A percentile compares a stretch with the other conserved stretches of the same genome.
Conservation (phyloP, 2,797 vertebrate genomes). For the Chiloscyllium punctatum region DNA sequence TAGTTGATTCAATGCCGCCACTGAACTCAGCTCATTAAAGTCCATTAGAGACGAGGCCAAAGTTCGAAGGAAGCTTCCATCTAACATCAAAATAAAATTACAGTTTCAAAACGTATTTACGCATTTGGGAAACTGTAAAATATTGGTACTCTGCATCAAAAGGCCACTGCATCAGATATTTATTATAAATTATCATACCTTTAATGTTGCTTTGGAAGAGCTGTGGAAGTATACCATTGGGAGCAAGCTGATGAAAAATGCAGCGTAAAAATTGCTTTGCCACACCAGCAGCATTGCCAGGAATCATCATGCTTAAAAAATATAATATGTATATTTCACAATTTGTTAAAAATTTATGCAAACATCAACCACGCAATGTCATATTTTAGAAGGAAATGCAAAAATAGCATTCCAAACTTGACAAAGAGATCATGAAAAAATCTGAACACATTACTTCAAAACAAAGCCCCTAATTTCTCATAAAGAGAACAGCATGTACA, state of each 20-base stretch:
- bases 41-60: conserved; percentile 86
- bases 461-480: not conserved
- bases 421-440: not conserved
- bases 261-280: conserved; percentile 98
- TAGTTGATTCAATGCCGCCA: conserved; percentile 92
- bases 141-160: not conserved
- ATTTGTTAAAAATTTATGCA: not conserved
- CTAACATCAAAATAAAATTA: conserved; percentile 56
- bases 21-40: conserved; percentile 91
- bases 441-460: not conserved
- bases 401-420: not conserved
- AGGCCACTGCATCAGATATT: not conserved
- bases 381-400: not conserved
- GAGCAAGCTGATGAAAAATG: conserved; percentile 91
- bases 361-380: not conserved
- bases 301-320: conserved; percentile 84
- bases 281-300: conserved; percentile 93
- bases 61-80: conserved; percentile 89
- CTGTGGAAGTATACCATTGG: conserved; percentile 93
- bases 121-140: not conserved
- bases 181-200: conserved; percentile 59
- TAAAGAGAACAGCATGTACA: not conserved
- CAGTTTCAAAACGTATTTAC: conserved; percentile 37
- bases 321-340: conserved; percentile 24
- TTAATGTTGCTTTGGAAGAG: conserved; percentile 98